A percentile compares a stretch with the other conserved stretches of the same genome.
Conservation (phyloP, 2,888 invertebrate species). For the Drosophila mimetica region DNA sequence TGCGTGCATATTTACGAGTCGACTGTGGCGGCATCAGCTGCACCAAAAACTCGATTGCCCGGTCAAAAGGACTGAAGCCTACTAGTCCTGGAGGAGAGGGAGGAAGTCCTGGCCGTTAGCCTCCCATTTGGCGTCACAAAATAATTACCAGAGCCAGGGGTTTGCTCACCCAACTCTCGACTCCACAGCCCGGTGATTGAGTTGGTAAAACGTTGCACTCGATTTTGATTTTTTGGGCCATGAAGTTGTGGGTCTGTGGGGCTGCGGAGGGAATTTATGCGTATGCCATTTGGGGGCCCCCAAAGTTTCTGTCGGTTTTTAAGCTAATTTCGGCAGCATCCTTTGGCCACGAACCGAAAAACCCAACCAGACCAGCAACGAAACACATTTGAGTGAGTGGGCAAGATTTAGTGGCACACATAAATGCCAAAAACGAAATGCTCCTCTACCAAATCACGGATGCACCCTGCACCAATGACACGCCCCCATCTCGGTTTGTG, state of each 20-base stretch:
- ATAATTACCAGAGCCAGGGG: conserved; percentile 74
- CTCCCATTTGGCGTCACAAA: conserved; percentile 71
- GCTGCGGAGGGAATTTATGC: conserved; percentile 62
- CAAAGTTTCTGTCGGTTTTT: conserved; percentile 74
- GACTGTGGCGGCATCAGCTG: conserved; percentile 79
- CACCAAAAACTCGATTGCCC: conserved; percentile 79
- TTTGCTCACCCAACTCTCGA: conserved; percentile 51
- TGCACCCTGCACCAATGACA: conserved; percentile 62
- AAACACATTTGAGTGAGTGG: conserved; percentile 71
- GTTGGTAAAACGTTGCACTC: conserved; percentile 81
- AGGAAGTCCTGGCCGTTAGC: conserved; percentile 42
- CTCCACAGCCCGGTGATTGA: conserved; percentile 75
- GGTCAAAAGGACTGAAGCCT: conserved; percentile 34
- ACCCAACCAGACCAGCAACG: conserved; percentile 18
- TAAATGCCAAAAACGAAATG: conserved; percentile 79
- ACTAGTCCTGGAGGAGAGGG: conserved; percentile 12
- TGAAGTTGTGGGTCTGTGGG: neutral
- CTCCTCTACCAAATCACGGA: conserved; percentile 76
- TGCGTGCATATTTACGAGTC: conserved; percentile 81
- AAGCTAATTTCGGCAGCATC: conserved; percentile 77
- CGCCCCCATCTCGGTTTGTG: conserved; percentile 61
- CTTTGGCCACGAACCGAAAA: conserved; percentile 26
- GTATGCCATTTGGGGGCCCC: conserved; percentile 59
- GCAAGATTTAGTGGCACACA: conserved; percentile 79
- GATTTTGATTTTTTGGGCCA: conserved; percentile 73